Evolutionary conservation across 2,888 invertebrate species (phyloP).

Genomic region (Ctena decussata): DNA sequence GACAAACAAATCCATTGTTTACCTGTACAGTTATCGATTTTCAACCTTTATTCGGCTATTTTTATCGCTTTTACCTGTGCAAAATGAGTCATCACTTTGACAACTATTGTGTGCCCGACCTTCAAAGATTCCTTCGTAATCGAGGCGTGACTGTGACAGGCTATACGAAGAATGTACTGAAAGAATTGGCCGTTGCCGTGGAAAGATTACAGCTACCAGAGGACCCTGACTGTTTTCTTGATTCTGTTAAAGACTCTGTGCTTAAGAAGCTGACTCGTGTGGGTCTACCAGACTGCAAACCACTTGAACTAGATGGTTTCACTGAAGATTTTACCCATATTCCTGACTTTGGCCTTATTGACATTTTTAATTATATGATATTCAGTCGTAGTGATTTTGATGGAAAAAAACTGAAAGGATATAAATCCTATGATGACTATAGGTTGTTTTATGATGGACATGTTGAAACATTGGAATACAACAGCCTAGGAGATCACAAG

Average conservation of each 20-base stretch:
- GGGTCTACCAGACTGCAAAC: background rate
- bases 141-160: background rate
- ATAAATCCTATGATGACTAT: constrained; percentile 31
- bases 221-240: background rate
- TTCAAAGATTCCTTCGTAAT: background rate
- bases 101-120: background rate
- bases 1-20: too few relatives aligned
- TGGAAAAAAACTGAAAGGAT: constrained; percentile 34
- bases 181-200: constrained; percentile 11
- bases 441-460: constrained; percentile 24
- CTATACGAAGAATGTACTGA: background rate
- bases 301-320: background rate
- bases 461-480: constrained; percentile 15
- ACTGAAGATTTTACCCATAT: constrained; percentile 27
- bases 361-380: constrained; percentile 35
- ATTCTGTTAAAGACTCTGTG: background rate
- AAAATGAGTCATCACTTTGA: background rate
- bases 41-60: too few relatives aligned
- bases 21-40: too few relatives aligned
- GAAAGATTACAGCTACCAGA: constrained; percentile 12
- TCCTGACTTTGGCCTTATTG: constrained; percentile 33
- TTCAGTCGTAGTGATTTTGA: constrained; percentile 29
- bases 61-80: too few relatives aligned
- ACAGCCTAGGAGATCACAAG: background rate
- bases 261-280: background rate